Conservation (phyloP, 2,888 invertebrate genomes). For the Epiblema foenella region DNA sequence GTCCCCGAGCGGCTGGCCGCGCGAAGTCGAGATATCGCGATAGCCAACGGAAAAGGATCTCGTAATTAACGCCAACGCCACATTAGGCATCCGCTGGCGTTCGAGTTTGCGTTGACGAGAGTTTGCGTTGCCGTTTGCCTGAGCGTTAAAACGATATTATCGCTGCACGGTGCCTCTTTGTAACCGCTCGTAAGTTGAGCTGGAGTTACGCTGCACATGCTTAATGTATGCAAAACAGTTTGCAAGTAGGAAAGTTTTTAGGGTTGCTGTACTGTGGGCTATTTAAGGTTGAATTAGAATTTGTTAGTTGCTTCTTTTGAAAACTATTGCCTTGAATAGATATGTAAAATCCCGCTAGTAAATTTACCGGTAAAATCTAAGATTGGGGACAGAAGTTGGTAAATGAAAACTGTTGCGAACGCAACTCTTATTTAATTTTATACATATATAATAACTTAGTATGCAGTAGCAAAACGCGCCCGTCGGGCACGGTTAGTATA, state of each 20-base stretch:
- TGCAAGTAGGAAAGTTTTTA: slow-evolving; percentile 32
- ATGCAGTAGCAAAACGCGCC: too few species aligned
- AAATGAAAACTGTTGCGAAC: too few species aligned
- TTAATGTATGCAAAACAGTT: slow-evolving; percentile 44
- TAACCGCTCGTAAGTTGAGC: slow-evolving; percentile 63
- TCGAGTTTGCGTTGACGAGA: neutral
- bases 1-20: slow-evolving; percentile 37
- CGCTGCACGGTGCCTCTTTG: slow-evolving; percentile 56
- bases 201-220: slow-evolving; percentile 43
- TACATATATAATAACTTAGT: too few species aligned
- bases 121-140: slow-evolving; percentile 59
- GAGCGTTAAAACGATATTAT: slow-evolving; percentile 55
- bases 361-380: too few species aligned
- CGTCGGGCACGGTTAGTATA: too few species aligned
- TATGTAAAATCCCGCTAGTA: too few species aligned
- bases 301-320: neutral
- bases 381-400: too few species aligned
- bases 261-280: neutral
- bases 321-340: too few species aligned
- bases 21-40: slow-evolving; percentile 61
- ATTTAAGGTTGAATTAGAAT: neutral
- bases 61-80: slow-evolving; percentile 69
- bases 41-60: slow-evolving; percentile 60
- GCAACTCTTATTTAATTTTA: too few species aligned
- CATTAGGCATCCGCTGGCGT: slow-evolving; percentile 54